Percentiles rank a stretch among this genome's conserved stretches.
Evolutionary conservation across 2,113 vertebrate genomes (phyloP).

Genomic region (Sinocyclocheilus grahami): DNA sequence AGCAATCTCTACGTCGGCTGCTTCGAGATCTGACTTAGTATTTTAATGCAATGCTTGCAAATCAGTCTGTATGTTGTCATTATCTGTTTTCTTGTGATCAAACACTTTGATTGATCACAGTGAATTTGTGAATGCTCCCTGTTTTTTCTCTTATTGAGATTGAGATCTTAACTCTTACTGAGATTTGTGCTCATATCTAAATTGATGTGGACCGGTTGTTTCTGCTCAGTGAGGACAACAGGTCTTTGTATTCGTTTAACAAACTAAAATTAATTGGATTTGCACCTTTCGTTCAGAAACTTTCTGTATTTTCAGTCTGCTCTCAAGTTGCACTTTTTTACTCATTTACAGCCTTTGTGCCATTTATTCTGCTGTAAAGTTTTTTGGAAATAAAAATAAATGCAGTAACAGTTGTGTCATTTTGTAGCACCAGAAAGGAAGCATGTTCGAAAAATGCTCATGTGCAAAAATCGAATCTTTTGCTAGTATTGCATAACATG

Average conservation of each 20-base stretch:
- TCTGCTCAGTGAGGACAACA: not conserved
- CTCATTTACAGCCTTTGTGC: not conserved
- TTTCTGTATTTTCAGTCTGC: not conserved
- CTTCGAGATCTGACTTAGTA: not conserved
- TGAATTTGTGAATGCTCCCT: slow-evolving; percentile 21
- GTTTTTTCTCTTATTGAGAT: slow-evolving; percentile 18
- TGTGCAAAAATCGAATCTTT: not conserved
- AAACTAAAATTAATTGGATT: not conserved
- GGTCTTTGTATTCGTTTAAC: not conserved
- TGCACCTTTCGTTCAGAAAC: not conserved
- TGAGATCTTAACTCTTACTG: too few species aligned
- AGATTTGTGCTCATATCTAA: not conserved
- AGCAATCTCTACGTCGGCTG: not conserved
- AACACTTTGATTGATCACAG: not conserved
- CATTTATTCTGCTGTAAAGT: slow-evolving; percentile 31
- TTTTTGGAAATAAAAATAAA: slow-evolving; percentile 7
- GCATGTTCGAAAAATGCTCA: not conserved
- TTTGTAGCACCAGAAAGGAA: not conserved
- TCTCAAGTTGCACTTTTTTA: slow-evolving; percentile 29
- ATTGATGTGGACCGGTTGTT: not conserved
- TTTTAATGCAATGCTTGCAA: not conserved
- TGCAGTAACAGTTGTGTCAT: not conserved
- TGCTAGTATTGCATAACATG: slow-evolving; percentile 1
- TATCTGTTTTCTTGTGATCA: slow-evolving; percentile 2
- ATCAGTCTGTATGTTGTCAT: not conserved